Percentiles rank a stretch among this genome's conserved stretches.
Conservation (phyloP, 2,797 vertebrate species). For the Hipposideros larvatus region DNA sequence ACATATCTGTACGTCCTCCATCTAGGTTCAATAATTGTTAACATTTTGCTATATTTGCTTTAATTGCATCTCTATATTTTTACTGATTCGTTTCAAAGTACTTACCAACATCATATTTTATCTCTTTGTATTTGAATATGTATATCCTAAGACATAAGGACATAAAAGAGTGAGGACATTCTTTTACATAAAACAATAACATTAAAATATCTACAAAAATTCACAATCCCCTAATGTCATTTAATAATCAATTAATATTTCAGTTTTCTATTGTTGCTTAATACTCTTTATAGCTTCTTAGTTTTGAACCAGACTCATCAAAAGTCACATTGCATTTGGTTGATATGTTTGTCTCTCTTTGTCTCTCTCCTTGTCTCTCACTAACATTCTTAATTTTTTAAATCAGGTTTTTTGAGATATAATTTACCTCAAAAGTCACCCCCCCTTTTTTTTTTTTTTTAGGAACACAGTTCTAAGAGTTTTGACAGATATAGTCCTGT, state of each 20-base stretch:
- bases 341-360: not conserved
- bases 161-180: not conserved
- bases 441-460: not conserved
- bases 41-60: not conserved
- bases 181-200: not conserved
- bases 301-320: not conserved
- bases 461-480: not conserved
- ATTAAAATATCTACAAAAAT: not conserved
- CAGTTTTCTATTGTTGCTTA: not conserved
- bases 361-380: not conserved
- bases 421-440: not conserved
- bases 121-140: not conserved
- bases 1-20: not conserved
- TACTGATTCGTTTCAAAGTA: not conserved
- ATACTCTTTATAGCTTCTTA: not conserved
- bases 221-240: not conserved
- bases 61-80: not conserved
- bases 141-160: not conserved
- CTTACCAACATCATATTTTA: not conserved
- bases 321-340: not conserved
- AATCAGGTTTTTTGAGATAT: not conserved
- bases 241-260: constrained; percentile 36
- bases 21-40: not conserved
- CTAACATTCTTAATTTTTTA: not conserved
- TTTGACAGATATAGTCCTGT: not conserved